Base-by-base conservation (phyloP, 2,113 vertebrate genomes). In the Cyphomyrus discorhynchus region DNA sequence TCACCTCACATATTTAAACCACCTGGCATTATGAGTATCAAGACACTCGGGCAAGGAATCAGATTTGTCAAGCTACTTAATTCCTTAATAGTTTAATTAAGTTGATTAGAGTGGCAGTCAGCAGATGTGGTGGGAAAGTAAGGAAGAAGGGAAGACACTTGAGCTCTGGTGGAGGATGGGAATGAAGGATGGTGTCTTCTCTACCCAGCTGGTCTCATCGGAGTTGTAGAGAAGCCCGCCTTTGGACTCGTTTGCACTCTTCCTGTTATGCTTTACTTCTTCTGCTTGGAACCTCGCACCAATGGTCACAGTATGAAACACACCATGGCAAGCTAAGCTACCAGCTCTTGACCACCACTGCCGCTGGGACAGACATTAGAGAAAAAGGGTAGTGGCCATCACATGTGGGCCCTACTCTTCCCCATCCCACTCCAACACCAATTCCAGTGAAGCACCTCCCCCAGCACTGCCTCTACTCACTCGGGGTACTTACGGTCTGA, bases 401-500 rank as follows among this genome's bases (percentile, higher is more conserved):
- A 10, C 21, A 42, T 83, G 80, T 80, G 19, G 74, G 35, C 35
- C 45, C 15, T 39, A 6, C 35, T 80, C 10, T 19, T 42, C 35
- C 35, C 74, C 74, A 80, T 42, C 45, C 82, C 19, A 42, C 35
- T n/a, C 42, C 45, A 47, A 85, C 45, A 47, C 21, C 24, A 49
- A n/a, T 5, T 47, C 45, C 24, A 24, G 19, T 50, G 24, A 13
- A 50, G 21, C 50, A 47, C 10, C 82, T 86, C 21, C 47, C 49
- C 9, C 21, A 31, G 24, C n/a, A 19, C 31, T 53, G 35, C 7
- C 24, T 47, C 39, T 52, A 6, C 46, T 35, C 56, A 27, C 24
- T 47, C 45, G 9, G 11, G 24, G 24, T 86, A 95, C 97, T 97
- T 94, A 99, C 98, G 94, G 50, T 99, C 98, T 0, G 94, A 91